Percentiles rank a stretch among this genome's conserved stretches.
Evolutionary conservation across 2,888 invertebrate species (phyloP).

Genomic region (Patella pellucida): DNA sequence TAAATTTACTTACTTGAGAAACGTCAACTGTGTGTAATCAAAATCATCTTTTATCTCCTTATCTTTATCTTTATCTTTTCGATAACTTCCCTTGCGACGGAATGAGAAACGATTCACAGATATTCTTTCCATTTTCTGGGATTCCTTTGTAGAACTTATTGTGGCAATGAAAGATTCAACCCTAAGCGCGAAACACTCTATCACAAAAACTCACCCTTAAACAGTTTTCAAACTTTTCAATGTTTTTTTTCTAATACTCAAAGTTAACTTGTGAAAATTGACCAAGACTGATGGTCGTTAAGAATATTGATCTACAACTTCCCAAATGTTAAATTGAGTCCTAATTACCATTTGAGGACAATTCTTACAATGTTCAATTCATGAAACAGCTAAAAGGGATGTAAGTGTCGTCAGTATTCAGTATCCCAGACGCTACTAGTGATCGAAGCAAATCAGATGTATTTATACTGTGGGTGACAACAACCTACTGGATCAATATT

Average conservation of each 20-base stretch:
- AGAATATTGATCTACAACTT: no score
- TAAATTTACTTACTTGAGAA: conserved; percentile 47
- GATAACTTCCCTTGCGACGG: conserved; percentile 61
- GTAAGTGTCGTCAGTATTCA: no score
- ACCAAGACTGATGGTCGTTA: no score
- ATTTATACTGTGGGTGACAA: conserved; percentile 8
- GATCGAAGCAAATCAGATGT: conserved; percentile 10
- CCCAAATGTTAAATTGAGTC: no score
- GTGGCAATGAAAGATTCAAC: not conserved
- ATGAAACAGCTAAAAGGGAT: no score
- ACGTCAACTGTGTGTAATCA: conserved; percentile 45
- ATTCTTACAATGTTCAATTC: no score
- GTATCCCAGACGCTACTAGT: not conserved
- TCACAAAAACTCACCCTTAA: not conserved
- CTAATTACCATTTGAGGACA: no score
- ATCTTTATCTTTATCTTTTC: conserved; percentile 53
- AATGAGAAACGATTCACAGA: conserved; percentile 64
- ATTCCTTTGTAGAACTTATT: conserved; percentile 8
- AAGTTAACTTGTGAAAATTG: no score
- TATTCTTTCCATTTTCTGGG: conserved; percentile 59
- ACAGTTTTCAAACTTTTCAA: not conserved
- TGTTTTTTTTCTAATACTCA: no score
- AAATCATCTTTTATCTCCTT: conserved; percentile 42
- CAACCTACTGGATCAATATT: conserved; percentile 3
- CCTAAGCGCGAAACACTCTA: no score